Percentiles rank a stretch among this genome's conserved stretches.
These are phyloP conservation scores for Panzeria rudis DNA, from an alignment of 2,888 invertebrate genomes.

Conservation along the genomic window DNA sequence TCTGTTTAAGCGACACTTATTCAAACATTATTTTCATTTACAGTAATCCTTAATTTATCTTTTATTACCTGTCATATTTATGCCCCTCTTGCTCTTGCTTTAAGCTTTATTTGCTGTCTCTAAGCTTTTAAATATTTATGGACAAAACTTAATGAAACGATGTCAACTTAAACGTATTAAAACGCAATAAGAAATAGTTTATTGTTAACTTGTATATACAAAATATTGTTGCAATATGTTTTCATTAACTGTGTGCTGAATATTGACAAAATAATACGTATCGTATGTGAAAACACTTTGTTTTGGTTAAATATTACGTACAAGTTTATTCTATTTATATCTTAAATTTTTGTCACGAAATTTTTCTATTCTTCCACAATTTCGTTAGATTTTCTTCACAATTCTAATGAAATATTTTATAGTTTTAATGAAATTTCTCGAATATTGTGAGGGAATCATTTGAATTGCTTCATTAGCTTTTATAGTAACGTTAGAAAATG, in stretches of 20 bases:
- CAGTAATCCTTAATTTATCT: constrained; percentile 55
- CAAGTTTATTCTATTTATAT: background rate
- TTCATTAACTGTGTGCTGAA: constrained; percentile 8
- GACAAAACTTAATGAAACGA: constrained; percentile 27
- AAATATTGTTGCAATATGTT: constrained; percentile 32
- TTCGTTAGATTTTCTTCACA: too few relatives aligned
- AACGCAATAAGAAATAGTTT: constrained; percentile 1
- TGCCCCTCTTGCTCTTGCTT: constrained; percentile 25
- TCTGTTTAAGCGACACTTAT: constrained; percentile 36
- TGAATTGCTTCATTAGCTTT: too few relatives aligned
- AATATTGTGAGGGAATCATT: too few relatives aligned
- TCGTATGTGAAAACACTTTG: background rate
- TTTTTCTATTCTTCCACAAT: too few relatives aligned
- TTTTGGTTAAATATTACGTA: background rate
- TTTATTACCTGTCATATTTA: constrained; percentile 57
- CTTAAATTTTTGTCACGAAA: too few relatives aligned
- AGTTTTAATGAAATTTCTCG: too few relatives aligned
- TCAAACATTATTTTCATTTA: constrained; percentile 28
- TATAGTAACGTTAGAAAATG: too few relatives aligned
- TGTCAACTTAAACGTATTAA: constrained; percentile 32
- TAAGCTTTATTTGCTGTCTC: constrained; percentile 7
- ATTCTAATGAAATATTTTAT: too few relatives aligned
- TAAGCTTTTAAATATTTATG: constrained; percentile 39
- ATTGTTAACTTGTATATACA: background rate
- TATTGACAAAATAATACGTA: constrained; percentile 38